Conservation (phyloP, 1,140 invertebrate species). For the Drosophila funebris region DNA sequence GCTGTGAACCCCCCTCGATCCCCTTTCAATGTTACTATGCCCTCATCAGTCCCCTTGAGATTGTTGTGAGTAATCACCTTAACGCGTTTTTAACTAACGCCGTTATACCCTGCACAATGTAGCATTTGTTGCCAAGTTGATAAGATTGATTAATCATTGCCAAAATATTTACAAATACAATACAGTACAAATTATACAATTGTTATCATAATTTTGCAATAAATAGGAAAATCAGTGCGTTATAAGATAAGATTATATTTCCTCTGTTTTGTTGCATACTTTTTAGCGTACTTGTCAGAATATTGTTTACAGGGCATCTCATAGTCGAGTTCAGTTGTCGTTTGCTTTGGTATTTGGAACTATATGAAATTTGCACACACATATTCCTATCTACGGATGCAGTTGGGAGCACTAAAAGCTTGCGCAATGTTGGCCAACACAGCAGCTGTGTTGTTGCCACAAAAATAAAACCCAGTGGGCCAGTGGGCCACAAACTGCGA, state of each 20-base stretch:
- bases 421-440: slow-evolving; percentile 28
- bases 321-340: neutral
- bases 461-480: slow-evolving; percentile 9
- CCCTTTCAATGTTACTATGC: neutral
- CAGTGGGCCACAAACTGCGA: slow-evolving; percentile 21
- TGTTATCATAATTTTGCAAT: neutral
- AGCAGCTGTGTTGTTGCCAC: slow-evolving; percentile 21
- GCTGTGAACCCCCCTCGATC: slow-evolving; percentile 2
- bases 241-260: neutral
- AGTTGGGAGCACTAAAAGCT: slow-evolving; percentile 22
- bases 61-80: slow-evolving; percentile 51
- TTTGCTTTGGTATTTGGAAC: slow-evolving; percentile 24
- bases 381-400: slow-evolving; percentile 1
- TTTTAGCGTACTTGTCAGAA: neutral
- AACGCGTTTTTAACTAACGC: slow-evolving; percentile 22
- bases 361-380: slow-evolving; percentile 38
- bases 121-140: neutral
- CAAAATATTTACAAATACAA: neutral
- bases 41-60: neutral
- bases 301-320: neutral
- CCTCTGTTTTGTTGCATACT: neutral
- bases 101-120: slow-evolving; percentile 6
- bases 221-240: neutral
- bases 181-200: neutral
- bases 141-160: too few species aligned